These are phyloP conservation scores for Pollicipes pollicipes DNA, from an alignment of 1,140 invertebrate species.

Conservation along the genomic window DNA sequence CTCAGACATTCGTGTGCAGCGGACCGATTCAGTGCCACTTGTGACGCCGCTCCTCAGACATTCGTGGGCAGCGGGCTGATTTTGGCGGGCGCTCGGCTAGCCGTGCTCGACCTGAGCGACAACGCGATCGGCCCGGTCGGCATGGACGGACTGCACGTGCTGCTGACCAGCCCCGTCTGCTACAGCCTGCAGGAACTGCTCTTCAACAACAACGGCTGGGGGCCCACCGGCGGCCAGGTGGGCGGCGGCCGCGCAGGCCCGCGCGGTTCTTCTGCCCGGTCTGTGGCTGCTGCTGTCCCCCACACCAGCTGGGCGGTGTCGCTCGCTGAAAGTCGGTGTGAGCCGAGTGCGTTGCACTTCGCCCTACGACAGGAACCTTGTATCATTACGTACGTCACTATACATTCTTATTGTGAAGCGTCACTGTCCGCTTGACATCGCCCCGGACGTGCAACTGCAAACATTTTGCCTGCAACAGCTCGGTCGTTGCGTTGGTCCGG, in stretches of 20 bases:
- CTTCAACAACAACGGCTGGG: slow-evolving; percentile 90
- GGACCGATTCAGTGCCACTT: too few species aligned
- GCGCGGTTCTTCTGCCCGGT: slow-evolving; percentile 17
- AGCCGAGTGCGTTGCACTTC: too few species aligned
- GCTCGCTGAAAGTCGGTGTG: slow-evolving; percentile 19
- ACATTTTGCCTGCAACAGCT: too few species aligned
- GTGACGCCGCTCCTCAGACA: not conserved
- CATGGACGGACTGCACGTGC: slow-evolving; percentile 64
- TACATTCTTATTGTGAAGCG: too few species aligned
- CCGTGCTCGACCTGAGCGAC: slow-evolving; percentile 84
- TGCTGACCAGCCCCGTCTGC: slow-evolving; percentile 66
- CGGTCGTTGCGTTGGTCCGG: too few species aligned
- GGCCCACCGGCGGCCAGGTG: slow-evolving; percentile 66
- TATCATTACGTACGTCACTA: too few species aligned
- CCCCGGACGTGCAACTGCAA: too few species aligned
- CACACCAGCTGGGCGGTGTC: slow-evolving; percentile 13
- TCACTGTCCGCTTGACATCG: too few species aligned
- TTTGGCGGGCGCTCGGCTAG: slow-evolving; percentile 50
- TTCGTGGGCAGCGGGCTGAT: slow-evolving; percentile 65
- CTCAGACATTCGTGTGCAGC: slow-evolving; percentile 42
- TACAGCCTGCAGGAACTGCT: slow-evolving; percentile 60
- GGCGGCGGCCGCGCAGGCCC: too few species aligned
- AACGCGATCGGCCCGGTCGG: slow-evolving; percentile 97
- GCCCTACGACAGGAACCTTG: too few species aligned
- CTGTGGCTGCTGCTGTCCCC: slow-evolving; percentile 17